These are phyloP conservation scores for Casuarius casuarius DNA, from an alignment of 2,113 vertebrate genomes.

Conservation along the genomic window DNA sequence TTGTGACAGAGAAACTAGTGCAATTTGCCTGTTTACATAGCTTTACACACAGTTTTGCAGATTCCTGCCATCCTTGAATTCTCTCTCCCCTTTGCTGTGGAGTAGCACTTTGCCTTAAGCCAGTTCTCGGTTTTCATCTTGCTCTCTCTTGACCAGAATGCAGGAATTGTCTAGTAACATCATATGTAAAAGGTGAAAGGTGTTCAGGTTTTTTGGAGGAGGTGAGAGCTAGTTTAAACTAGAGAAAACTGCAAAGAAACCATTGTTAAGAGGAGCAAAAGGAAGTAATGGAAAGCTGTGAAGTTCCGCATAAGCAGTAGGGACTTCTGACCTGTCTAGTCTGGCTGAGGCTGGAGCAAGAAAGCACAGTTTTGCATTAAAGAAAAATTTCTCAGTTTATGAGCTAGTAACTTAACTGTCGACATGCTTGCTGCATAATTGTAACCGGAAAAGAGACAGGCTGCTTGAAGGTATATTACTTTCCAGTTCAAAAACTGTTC, in stretches of 20 bases:
- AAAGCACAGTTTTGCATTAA: neutral
- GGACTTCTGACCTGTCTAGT: constrained; percentile 21
- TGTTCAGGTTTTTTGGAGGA: no score
- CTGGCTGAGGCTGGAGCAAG: constrained; percentile 26
- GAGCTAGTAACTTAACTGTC: constrained; percentile 17
- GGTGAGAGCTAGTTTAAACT: neutral
- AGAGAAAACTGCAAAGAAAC: neutral
- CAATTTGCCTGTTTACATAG: neutral
- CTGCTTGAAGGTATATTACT: neutral
- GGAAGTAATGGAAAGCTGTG: neutral
- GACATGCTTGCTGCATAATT: neutral
- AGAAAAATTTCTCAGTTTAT: neutral
- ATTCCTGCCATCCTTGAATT: neutral
- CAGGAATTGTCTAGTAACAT: neutral
- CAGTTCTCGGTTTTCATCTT: neutral
- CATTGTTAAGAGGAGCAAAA: neutral
- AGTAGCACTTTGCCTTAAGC: neutral
- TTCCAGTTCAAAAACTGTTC: neutral
- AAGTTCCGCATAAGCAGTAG: neutral
- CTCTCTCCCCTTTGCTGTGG: neutral
- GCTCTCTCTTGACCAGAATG: neutral
- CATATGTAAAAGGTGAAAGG: neutral
- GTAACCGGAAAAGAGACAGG: neutral
- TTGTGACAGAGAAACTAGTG: neutral
- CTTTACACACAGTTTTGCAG: neutral